A percentile compares a stretch with the other conserved stretches of the same genome.
phyloP scores from a whole-genome alignment of 2,797 vertebrate genomes.

The Lophius americanus region DNA sequence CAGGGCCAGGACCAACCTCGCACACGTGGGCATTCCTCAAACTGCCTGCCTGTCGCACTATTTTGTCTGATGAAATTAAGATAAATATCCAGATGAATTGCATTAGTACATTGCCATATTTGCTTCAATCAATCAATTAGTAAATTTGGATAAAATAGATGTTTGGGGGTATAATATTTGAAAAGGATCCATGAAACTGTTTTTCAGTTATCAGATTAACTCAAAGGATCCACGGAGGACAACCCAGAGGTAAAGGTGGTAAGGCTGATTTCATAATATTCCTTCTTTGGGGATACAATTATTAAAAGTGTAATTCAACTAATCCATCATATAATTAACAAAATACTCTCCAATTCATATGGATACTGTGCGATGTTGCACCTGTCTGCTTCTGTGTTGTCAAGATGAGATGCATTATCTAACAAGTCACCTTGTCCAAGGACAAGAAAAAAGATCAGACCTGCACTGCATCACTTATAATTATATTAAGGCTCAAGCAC shows the following conservation, averaged over 20 bases:
- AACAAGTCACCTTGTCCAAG: conserved; percentile 77
- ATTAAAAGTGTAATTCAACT: neutral
- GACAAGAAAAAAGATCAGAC: conserved; percentile 65
- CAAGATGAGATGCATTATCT: conserved; percentile 69
- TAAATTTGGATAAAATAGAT: too few relatives aligned
- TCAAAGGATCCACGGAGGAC: too few relatives aligned
- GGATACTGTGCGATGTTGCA: conserved; percentile 47
- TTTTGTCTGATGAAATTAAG: conserved; percentile 87
- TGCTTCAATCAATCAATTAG: conserved; percentile 9
- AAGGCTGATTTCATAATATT: too few relatives aligned
- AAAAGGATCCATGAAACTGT: too few relatives aligned
- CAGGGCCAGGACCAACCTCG: conserved; percentile 96
- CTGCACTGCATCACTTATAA: conserved; percentile 76
- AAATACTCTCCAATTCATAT: conserved; percentile 48
- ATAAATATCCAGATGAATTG: conserved; percentile 6
- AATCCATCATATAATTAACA: conserved; percentile 34
- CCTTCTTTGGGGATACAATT: too few relatives aligned
- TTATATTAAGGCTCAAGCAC: conserved; percentile 66
- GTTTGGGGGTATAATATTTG: too few relatives aligned
- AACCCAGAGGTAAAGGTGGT: too few relatives aligned
- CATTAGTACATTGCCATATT: conserved; percentile 9
- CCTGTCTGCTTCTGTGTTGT: conserved; percentile 38
- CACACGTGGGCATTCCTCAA: conserved; percentile 88
- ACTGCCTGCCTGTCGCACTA: conserved; percentile 89
- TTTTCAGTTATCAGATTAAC: too few relatives aligned